Conservation (phyloP, 2,888 invertebrate species). For the Galeopsomyia nigrocyanea region DNA sequence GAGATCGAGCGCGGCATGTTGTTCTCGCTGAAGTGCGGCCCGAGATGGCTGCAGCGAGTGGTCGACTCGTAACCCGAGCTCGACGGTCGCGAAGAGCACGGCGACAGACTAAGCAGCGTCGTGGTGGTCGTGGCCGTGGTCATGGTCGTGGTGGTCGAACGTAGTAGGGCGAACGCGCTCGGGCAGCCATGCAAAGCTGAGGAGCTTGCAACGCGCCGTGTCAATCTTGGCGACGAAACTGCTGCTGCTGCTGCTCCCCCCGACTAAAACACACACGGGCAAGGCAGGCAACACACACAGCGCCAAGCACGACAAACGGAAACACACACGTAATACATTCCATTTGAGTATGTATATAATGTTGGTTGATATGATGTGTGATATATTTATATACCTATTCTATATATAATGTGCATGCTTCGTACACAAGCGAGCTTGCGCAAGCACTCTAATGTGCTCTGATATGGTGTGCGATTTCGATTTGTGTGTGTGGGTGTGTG, state of each 20-base stretch:
- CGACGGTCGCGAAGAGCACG: constrained; percentile 59
- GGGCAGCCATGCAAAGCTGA: constrained; percentile 66
- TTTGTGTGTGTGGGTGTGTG: too few relatives aligned
- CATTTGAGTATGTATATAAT: too few relatives aligned
- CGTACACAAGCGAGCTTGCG: too few relatives aligned
- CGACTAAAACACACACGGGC: constrained; percentile 64
- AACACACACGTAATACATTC: constrained; percentile 40
- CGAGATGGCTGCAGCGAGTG: constrained; percentile 66
- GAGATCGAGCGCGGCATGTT: constrained; percentile 66
- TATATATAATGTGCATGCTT: too few relatives aligned
- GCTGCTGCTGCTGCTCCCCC: constrained; percentile 42
- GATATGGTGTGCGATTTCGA: too few relatives aligned
- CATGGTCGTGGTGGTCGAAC: too few relatives aligned
- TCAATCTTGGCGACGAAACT: constrained; percentile 62
- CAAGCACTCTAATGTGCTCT: too few relatives aligned
- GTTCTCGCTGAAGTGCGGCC: constrained; percentile 65
- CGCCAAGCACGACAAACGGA: constrained; percentile 11
- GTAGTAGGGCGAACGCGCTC: constrained; percentile 57
- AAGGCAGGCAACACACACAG: constrained; percentile 12
- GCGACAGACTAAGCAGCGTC: constrained; percentile 55
- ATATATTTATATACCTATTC: too few relatives aligned
- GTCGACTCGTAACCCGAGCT: constrained; percentile 71
- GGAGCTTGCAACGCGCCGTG: constrained; percentile 44
- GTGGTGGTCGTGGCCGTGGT: constrained; percentile 16
- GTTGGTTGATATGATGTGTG: too few relatives aligned